Evolutionary conservation across 1,140 invertebrate species (phyloP), one percentile per base, ranked within the genome.

Genomic region (Yoshiicerus persimilis): DNA sequence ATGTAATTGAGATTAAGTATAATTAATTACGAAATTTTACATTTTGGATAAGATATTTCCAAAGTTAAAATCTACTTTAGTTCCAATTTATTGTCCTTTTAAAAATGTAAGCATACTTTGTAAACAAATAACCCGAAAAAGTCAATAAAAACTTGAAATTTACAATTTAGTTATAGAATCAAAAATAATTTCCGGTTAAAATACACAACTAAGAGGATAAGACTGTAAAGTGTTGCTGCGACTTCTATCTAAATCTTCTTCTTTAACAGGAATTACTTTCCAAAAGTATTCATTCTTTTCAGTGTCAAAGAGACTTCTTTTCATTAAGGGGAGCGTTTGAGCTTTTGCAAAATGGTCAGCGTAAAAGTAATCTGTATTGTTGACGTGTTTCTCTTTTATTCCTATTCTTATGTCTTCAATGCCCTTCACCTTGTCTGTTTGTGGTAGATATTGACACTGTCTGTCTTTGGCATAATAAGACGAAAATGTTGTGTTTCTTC

Each of bases 401-500:
- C 83, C 83, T 30, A 84, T 84, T 30, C 25, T 47, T 4, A 84
- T 88, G 25, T 32, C 39, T 11, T n/a, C n/a, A 8, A 38, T 32
- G 16, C 64, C 77, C 23, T 56, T 88, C 47, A 10, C 25, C 25
- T 27, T 32, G 16, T 47, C 83, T 0, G 39, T 25, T 30, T 84
- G 25, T 2, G 87, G 87, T 13, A 86, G 5, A n/a, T 64, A 88
- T 62, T 88, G 87, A 66, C n/a, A 36, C 27, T 84, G 64, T 8
- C 84, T 20, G 11, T 86, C 84, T 13, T 70, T 56, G 1, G 66
- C 56, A 38, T 77, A 88, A 32, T 88, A 88, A 1, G 87, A 36
- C 0, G 56, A n/a, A 23, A 88, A 75, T 0, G 84, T 86, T n/a
- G 66, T 88, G 36, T 88, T 80, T 13, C 16, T 47, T n/a, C 56